phyloP scores from a whole-genome alignment of 2,797 vertebrate genomes.

The Sardinella longiceps region DNA sequence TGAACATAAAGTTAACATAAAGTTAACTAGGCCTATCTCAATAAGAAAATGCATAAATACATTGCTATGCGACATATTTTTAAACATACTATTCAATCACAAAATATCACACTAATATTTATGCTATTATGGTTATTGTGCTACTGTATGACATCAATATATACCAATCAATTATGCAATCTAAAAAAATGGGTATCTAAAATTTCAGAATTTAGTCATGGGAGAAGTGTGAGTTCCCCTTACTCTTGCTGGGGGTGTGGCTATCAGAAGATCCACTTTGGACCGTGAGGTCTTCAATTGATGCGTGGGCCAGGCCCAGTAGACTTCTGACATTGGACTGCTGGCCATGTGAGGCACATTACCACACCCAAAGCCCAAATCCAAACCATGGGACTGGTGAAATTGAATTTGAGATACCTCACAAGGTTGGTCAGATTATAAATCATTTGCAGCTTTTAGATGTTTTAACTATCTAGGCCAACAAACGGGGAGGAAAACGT shows the following conservation, averaged over 20 bases:
- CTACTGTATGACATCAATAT: neutral
- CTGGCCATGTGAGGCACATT: constrained; percentile 57
- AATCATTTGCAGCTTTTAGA: constrained; percentile 40
- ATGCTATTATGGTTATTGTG: neutral
- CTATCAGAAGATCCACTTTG: constrained; percentile 7
- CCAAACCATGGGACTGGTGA: constrained; percentile 56
- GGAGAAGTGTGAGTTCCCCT: neutral
- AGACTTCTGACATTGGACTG: constrained; percentile 32
- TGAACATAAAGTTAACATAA: neutral
- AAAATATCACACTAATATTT: neutral
- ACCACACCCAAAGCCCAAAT: constrained; percentile 51
- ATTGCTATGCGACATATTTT: neutral
- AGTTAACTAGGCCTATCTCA: neutral
- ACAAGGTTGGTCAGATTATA: constrained; percentile 49
- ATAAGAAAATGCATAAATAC: neutral
- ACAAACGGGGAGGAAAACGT: neutral
- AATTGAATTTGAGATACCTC: constrained; percentile 56
- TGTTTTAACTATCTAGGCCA: neutral
- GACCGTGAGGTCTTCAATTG: constrained; percentile 19
- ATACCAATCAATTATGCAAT: neutral
- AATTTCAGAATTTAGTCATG: neutral
- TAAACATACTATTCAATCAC: neutral
- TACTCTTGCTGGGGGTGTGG: neutral
- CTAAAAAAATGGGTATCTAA: neutral
- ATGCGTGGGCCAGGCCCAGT: neutral